Base-by-base conservation (phyloP, 2,113 vertebrate genomes). In the Phalacrocorax aristotelis region DNA sequence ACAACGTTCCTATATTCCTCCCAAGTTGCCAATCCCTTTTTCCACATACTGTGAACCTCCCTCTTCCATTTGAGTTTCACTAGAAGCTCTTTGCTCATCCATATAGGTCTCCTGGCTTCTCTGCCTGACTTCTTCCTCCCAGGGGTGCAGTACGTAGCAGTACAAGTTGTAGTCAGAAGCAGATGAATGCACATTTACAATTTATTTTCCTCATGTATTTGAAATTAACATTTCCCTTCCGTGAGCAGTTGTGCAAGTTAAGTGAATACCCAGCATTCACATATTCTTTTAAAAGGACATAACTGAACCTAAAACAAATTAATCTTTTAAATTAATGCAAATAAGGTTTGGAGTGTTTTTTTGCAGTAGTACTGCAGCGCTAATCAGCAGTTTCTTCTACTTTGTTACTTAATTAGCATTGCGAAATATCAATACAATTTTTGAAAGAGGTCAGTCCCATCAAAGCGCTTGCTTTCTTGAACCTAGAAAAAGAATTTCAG, bases 351-450 rank as follows among this genome's bases (percentile, higher is more conserved):
- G 44, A 7, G 17, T 46, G 85, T 69, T 87, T 87, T 89, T 90
- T 91, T 64, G 11, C 68, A 65, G 52, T 77, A 78, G 30, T 48
- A 30, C 60, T 58, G 30, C 69, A 89, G 77, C 1, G 8, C 51
- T 88, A 29, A 55, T 92, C 90, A 94, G 71, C 80, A 91, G 44
- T 95, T 97, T 96, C 62, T 92, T 89, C 80, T 83, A n/a, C 64
- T 96, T 90, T 57, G 48, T 93, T 81, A 89, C 82, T 94, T 96
- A 92, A 96, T 92, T 95, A 90, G 68, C 83, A 91, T 54, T 91
- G 76, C 89, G 55, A 93, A 88, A 89, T 96, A 93, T 69, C 91
- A 94, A 95, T 32, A 77, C 57, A 42, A 2, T 78, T 96, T 96
- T 95, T 92, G 79, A 94, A 95, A 94, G 40, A 95, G 89, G 90